Base-by-base conservation (phyloP, 2,888 invertebrate genomes). In the Drosophila nr. perissopoda region DNA sequence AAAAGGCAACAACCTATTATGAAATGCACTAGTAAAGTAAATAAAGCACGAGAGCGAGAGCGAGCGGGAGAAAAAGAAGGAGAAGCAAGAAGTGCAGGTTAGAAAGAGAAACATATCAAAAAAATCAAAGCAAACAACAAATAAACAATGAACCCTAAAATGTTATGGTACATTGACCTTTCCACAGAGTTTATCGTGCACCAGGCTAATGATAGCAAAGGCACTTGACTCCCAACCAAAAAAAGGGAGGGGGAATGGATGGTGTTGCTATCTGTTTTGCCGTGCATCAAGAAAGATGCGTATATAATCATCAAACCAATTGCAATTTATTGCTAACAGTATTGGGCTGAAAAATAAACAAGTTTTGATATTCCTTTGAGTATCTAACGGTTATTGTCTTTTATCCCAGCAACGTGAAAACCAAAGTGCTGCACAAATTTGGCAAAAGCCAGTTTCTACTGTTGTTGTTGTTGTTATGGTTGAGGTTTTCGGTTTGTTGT, bases 71-170 rank as follows among this genome's bases (percentile, higher is more conserved):
- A 34, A 8, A 53, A 8, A 16, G 36, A 21, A 11, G 0, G 25
- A 29, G 46, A 31, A 13, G 10, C 60, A 42, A 40, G n/a, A 40
- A 48, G 49, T 46, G 71, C 42, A 52, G 18, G 18, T 11, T 8
- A 48, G 29, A 29, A 42, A 51, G 42, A 54, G 59, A 67, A 42
- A 48, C 49, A 56, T 42, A 64, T 46, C 4, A 25, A 25, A 78
- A 46, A 25, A 81, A 74, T 79, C 75, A 78, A 72, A 81, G 58
- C 63, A 58, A 63, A 56, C 56, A 79, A 56, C 69, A 79, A 76
- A 76, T 70, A 88, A 89, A 76, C 82, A 81, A 86, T 88, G 82
- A 88, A 86, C 89, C 75, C 76, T 83, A 88, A 81, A 87, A 74
- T 60, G 25, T 48, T 72, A 53, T 73, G 79, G 87, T 81, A 72